These are phyloP conservation scores for Troides oblongomaculatus DNA, from an alignment of 2,888 invertebrate genomes.

Conservation along the genomic window DNA sequence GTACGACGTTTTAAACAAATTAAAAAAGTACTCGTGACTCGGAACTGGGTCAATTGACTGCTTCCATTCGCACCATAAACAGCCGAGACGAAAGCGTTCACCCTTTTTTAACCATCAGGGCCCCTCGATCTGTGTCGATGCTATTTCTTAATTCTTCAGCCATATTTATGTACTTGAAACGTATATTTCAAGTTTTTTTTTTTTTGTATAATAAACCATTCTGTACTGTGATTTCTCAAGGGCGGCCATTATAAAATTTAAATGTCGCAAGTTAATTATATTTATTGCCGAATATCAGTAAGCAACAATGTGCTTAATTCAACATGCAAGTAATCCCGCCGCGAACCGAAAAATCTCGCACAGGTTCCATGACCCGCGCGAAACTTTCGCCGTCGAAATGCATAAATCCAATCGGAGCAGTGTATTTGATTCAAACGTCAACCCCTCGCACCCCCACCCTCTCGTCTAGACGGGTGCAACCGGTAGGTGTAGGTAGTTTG, in stretches of 20 bases:
- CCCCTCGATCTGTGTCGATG: neutral
- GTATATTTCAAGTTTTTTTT: no score
- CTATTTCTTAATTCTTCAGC: no score
- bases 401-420: constrained; percentile 23
- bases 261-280: no score
- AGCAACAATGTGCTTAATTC: no score
- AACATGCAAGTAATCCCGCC: no score
- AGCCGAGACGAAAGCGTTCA: neutral
- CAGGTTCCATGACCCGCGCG: constrained; percentile 21
- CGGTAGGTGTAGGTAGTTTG: constrained; percentile 32
- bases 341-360: neutral
- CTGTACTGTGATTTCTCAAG: no score
- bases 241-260: no score
- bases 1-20: constrained; percentile 6
- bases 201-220: no score
- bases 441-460: constrained; percentile 25
- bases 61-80: constrained; percentile 10
- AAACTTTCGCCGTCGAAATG: constrained; percentile 14
- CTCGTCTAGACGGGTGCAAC: constrained; percentile 38
- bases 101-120: neutral
- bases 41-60: constrained; percentile 23
- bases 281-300: no score
- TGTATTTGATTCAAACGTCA: constrained; percentile 18
- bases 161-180: no score
- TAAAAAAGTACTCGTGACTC: neutral